Evolutionary conservation across 2,888 invertebrate species (phyloP).

Genomic region (Dasypolia templi): DNA sequence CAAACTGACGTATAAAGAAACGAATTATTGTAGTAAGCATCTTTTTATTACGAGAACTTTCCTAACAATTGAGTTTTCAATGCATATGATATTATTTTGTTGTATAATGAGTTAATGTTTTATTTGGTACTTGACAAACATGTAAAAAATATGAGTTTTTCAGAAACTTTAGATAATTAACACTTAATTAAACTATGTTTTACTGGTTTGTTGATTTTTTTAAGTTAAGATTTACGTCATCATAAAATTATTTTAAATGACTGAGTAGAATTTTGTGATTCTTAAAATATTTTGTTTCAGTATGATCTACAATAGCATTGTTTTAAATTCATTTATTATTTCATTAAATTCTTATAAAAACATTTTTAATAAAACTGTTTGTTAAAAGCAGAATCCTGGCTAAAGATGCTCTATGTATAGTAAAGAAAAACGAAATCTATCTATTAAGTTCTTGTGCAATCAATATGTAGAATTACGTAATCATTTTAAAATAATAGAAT

Average conservation of each 20-base stretch:
- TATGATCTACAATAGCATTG: neutral
- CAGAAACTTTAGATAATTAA: neutral
- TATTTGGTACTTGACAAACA: neutral
- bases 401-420: conserved; percentile 32
- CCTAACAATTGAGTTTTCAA: neutral
- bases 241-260: conserved; percentile 34
- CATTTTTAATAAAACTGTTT: neutral
- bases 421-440: conserved; percentile 24
- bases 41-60: conserved; percentile 27
- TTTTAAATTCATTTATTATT: neutral
- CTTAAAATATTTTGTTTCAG: neutral
- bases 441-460: conserved; percentile 35
- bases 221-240: neutral
- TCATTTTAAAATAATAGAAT: conserved; percentile 50
- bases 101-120: neutral
- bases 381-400: conserved; percentile 18
- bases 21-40: conserved; percentile 82
- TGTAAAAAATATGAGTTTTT: neutral
- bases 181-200: neutral
- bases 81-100: neutral
- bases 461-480: conserved; percentile 38
- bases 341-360: neutral
- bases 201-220: neutral
- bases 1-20: conserved; percentile 78
- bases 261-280: conserved; percentile 38